Conservation (phyloP, 1,140 invertebrate species). For the Brachionus angularis region DNA sequence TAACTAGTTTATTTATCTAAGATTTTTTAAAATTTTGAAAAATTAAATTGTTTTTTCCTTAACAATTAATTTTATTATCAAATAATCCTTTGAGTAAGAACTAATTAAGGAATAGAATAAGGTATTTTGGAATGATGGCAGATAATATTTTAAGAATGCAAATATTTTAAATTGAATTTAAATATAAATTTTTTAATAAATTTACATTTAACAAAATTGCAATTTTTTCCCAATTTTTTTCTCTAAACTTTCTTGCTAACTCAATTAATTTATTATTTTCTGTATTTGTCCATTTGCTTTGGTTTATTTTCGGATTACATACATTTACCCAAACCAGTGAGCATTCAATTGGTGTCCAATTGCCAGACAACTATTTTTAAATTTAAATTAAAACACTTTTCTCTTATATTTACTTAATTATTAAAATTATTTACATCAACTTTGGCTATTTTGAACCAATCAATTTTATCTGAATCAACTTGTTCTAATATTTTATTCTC, state of each 20-base stretch:
- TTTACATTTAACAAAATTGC: constrained; percentile 9
- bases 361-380: not conserved
- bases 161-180: no score
- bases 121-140: no score
- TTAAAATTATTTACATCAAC: constrained; percentile 1
- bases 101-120: no score
- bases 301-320: constrained; percentile 38
- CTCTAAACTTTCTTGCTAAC: constrained; percentile 29
- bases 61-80: no score
- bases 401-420: no score
- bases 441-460: constrained; percentile 40
- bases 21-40: no score
- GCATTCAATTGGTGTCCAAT: constrained; percentile 33
- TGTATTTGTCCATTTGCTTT: constrained; percentile 30
- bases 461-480: constrained; percentile 17
- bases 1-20: no score
- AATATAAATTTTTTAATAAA: no score
- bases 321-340: constrained; percentile 31
- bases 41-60: no score
- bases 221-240: constrained; percentile 41
- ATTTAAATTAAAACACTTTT: not conserved
- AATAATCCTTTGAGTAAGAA: no score
- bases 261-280: constrained; percentile 22
- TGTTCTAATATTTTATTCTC: constrained; percentile 35
- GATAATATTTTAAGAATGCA: no score